These are phyloP conservation scores for Cryptus viduatorius DNA, from an alignment of 2,888 invertebrate species.

Conservation along the genomic window DNA sequence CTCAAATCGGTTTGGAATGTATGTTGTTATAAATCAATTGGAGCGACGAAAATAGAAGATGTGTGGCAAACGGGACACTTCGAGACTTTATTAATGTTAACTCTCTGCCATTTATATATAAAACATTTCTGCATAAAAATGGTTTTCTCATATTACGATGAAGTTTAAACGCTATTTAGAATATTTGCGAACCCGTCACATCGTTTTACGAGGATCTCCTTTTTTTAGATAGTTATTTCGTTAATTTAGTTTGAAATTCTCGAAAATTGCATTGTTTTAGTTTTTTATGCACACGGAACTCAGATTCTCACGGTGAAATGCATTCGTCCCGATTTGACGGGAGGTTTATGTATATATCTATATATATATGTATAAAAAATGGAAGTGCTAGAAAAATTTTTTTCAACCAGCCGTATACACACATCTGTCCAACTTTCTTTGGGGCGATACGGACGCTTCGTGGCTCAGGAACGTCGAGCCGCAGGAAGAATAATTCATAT, in stretches of 20 bases:
- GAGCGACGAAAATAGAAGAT: no score
- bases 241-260: constrained; percentile 27
- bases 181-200: constrained; percentile 31
- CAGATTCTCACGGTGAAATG: neutral
- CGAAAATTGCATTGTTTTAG: constrained; percentile 19
- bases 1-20: no score
- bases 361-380: constrained; percentile 27
- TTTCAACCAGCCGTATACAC: constrained; percentile 23
- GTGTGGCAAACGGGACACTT: no score
- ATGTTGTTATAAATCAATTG: no score
- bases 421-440: constrained; percentile 58
- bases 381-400: constrained; percentile 36
- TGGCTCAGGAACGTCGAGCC: constrained; percentile 58
- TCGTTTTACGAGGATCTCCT: constrained; percentile 9
- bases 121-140: neutral
- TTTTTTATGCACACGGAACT: neutral
- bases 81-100: neutral
- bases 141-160: neutral
- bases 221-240: constrained; percentile 14
- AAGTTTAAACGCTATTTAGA: constrained; percentile 14
- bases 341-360: constrained; percentile 12
- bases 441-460: constrained; percentile 41
- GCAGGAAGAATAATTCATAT: constrained; percentile 82
- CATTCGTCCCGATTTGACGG: constrained; percentile 1
- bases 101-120: neutral